These are phyloP conservation scores for Bolinopsis microptera DNA, from an alignment of 37 sponge, comb jelly and placozoan species.

Conservation along the genomic window DNA sequence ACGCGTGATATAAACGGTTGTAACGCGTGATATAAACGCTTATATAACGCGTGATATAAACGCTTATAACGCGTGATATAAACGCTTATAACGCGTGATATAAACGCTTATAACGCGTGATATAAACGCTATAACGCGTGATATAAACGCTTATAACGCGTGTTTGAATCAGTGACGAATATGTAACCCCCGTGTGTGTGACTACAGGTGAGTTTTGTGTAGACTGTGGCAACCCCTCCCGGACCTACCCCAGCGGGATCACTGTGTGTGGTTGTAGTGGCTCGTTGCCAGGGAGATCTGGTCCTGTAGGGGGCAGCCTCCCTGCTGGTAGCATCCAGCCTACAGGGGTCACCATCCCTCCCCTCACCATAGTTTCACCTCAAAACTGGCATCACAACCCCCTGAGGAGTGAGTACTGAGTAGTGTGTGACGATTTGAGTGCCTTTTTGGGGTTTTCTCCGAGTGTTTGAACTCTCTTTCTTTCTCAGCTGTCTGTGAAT, in stretches of 20 bases:
- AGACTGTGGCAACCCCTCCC: constrained; percentile 6
- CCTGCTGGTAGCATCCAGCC: background rate
- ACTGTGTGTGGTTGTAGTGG: constrained; percentile 51
- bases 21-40: no score
- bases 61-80: no score
- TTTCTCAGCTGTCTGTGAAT: no score
- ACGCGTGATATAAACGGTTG: no score
- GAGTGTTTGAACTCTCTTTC: background rate
- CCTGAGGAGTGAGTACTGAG: constrained; percentile 9
- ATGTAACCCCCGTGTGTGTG: background rate
- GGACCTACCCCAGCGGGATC: background rate
- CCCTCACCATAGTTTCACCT: background rate
- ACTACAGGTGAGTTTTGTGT: constrained; percentile 62
- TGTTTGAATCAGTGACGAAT: no score
- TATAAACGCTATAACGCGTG: no score
- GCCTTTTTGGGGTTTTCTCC: background rate
- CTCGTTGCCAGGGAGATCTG: background rate
- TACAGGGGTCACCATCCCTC: background rate
- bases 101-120: no score
- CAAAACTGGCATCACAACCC: constrained; percentile 27
- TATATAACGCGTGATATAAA: no score
- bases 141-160: no score
- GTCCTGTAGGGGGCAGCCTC: background rate
- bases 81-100: no score
- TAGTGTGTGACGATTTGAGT: background rate